phyloP scores from a whole-genome alignment of 37 sponge, comb jelly and placozoan species.

The Chondrosia reniformis region DNA sequence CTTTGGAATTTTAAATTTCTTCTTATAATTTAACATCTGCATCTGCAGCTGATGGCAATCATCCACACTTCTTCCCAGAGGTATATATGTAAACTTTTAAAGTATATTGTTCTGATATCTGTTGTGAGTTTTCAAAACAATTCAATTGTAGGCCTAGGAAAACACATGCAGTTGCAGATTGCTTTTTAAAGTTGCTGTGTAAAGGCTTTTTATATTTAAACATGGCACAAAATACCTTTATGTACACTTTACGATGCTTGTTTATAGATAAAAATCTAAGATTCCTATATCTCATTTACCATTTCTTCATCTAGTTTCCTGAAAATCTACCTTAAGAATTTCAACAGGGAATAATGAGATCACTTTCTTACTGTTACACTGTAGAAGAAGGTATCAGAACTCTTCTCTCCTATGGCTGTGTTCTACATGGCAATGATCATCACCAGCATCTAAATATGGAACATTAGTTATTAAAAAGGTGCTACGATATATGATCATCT shows the following conservation, averaged over 20 bases:
- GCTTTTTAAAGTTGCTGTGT: too few relatives aligned
- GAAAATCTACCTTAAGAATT: conserved; percentile 44
- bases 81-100: conserved; percentile 58
- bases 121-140: conserved; percentile 45
- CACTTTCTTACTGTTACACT: conserved; percentile 66
- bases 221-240: background rate
- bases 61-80: conserved; percentile 1
- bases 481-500: conserved; percentile 60
- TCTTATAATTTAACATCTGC: conserved; percentile 25
- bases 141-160: too few relatives aligned
- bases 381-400: conserved; percentile 58
- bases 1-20: background rate
- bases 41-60: conserved; percentile 20
- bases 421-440: conserved; percentile 16
- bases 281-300: background rate
- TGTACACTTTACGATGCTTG: background rate
- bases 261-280: too few relatives aligned
- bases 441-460: conserved; percentile 37
- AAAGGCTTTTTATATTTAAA: too few relatives aligned
- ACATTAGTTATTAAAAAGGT: conserved; percentile 30
- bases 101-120: conserved; percentile 57
- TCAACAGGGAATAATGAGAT: conserved; percentile 46
- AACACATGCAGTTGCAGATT: too few relatives aligned
- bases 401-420: conserved; percentile 52
- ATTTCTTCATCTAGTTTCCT: conserved; percentile 39